Base-by-base conservation (phyloP, 2,797 vertebrate genomes). In the Pseudochirops cupreus region DNA sequence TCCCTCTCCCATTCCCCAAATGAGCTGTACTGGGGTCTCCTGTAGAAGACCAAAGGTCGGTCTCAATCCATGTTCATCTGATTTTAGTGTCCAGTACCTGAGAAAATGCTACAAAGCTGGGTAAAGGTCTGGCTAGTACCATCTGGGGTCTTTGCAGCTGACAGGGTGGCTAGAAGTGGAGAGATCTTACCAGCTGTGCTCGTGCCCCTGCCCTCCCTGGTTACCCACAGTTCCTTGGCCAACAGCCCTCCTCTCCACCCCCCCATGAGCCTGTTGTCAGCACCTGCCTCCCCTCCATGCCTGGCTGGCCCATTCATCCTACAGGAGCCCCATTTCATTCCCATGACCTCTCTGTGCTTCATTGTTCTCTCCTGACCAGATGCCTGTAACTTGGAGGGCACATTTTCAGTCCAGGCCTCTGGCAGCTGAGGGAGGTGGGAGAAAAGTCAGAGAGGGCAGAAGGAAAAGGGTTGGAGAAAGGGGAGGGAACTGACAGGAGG, bases 401-500 rank as follows among this genome's bases (percentile, higher is more conserved):
- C 31, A 91, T 95, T 94, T 96, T 93, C 56, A 29, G 26, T 16
- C 29, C 74, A 87, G 39, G 39, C 74, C 74, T 87, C 74, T 87
- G 6, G 55, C 89, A 93, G 96, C 95, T 92, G 58, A 82, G 56
- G 55, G 56, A 94, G 58, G 90, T 14, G n/a, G 55, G 33, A 21
- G 82, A 91, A 94, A 10, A 33, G 59, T 92, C 58, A 58, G 91
- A 93, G 46, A 87, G 53, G 58, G 56, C 55, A 91, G 54, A 92
- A 53, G 91, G 58, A 93, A 94, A 92, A 14, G 1, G 56, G 67
- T 14, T 1, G 14, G 89, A 56, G 29, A 5, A 2, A 87, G 62
- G 14, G 56, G 7, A 56, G 95, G 39, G 82, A 29, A 59, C 31
- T 92, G 91, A 96, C 91, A 97, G 94, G 98, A 96, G 91, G 91